Conservation (phyloP, 2,113 vertebrate genomes). For the Plecturocebus donacophilus region DNA sequence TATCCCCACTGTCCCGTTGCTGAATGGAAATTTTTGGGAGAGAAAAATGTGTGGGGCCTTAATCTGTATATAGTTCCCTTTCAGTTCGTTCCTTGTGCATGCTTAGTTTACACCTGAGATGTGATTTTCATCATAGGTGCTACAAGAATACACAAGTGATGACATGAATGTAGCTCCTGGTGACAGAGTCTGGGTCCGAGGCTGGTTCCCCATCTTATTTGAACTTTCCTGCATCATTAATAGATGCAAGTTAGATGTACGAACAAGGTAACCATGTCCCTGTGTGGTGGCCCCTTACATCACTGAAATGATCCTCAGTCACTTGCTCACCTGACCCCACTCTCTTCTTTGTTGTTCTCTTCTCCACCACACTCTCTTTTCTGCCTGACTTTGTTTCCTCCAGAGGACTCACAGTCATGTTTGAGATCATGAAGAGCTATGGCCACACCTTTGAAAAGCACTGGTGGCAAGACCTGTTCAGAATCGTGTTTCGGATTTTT, state of each 20-base stretch:
- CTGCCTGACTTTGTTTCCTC: constrained; percentile 42
- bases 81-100: neutral
- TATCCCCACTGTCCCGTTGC: neutral
- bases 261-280: constrained; percentile 89
- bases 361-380: constrained; percentile 22
- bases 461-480: constrained; percentile 99
- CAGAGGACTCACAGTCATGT: constrained; percentile 98
- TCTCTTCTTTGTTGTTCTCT: neutral
- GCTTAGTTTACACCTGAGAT: neutral
- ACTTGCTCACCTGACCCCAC: neutral
- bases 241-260: constrained; percentile 96
- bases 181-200: constrained; percentile 97
- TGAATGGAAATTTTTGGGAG: neutral
- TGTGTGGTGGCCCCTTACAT: fast-evolving
- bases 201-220: constrained; percentile 99
- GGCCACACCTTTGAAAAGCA: constrained; percentile 97
- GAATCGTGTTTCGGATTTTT: constrained; percentile 98
- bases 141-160: constrained; percentile 98
- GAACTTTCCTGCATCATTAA: constrained; percentile 99
- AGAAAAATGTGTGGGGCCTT: neutral
- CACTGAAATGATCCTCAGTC: neutral
- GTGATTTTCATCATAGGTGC: constrained; percentile 84
- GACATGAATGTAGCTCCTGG: constrained; percentile 98
- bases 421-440: constrained; percentile 99
- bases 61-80: neutral